phyloP scores from a whole-genome alignment of 2,113 vertebrate genomes.

The Conger conger region DNA sequence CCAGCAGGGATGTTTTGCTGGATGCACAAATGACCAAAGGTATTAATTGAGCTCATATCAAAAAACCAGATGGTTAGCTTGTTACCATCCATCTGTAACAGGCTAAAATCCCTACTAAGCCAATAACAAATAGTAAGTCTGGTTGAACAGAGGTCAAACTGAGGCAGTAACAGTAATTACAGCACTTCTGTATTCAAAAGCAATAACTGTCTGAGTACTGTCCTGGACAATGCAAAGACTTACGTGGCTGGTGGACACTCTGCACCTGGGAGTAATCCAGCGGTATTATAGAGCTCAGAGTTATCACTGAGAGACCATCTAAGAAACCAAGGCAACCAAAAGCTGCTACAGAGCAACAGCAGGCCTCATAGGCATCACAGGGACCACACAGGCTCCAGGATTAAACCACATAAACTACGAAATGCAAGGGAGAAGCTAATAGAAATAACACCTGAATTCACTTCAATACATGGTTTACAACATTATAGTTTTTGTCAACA shows the following conservation, averaged over 20 bases:
- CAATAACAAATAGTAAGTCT: not conserved
- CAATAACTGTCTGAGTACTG: slow-evolving; percentile 13
- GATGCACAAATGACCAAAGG: not conserved
- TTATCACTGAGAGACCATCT: slow-evolving; percentile 58
- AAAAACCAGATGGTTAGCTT: not conserved
- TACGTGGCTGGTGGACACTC: slow-evolving; percentile 17
- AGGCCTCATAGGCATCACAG: slow-evolving; percentile 34
- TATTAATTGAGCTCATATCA: not conserved
- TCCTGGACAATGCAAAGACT: not conserved
- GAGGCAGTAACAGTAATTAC: not conserved
- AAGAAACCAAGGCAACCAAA: slow-evolving; percentile 62
- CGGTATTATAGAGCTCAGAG: slow-evolving; percentile 41
- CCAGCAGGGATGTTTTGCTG: not conserved
- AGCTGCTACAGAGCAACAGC: slow-evolving; percentile 31
- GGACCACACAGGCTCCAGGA: not conserved
- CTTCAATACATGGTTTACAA: not conserved
- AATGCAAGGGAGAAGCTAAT: not conserved
- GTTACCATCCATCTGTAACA: not conserved
- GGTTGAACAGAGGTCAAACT: not conserved
- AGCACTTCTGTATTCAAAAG: slow-evolving; percentile 33
- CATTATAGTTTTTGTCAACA: not conserved
- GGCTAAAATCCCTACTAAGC: not conserved
- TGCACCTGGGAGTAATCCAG: slow-evolving; percentile 37
- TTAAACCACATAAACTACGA: not conserved
- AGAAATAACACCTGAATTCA: not conserved